A percentile compares a stretch with the other conserved stretches of the same genome.
Conservation (phyloP, 1,140 invertebrate genomes). For the Lepidotrigona ventralis region DNA sequence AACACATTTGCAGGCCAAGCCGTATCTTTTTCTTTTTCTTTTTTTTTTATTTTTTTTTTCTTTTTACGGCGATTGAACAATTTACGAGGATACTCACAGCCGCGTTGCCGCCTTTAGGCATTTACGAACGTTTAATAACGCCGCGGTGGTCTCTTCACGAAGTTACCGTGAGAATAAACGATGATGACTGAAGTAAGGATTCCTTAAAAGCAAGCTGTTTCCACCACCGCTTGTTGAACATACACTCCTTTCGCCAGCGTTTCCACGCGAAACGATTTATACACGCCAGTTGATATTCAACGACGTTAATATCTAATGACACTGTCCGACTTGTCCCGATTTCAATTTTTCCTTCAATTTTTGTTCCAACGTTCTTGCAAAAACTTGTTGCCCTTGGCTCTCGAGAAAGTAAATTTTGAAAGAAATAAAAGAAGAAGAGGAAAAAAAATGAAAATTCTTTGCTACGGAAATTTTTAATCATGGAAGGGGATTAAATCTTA, state of each 20-base stretch:
- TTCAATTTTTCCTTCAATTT: no score
- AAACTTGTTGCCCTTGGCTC: no score
- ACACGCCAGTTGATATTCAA: background rate
- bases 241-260: background rate
- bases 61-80: background rate
- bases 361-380: no score
- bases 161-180: background rate
- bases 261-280: no score
- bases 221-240: background rate
- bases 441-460: no score
- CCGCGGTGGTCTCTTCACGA: background rate
- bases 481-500: no score
- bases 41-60: no score
- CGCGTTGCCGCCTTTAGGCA: background rate
- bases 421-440: no score
- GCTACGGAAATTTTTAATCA: no score
- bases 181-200: background rate
- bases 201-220: background rate
- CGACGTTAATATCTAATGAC: no score
- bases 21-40: background rate
- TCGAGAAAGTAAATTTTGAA: no score
- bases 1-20: background rate
- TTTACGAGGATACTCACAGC: conserved; percentile 2
- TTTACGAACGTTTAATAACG: conserved; percentile 14
- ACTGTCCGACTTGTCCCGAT: no score